Evolutionary conservation across 2,797 vertebrate genomes (phyloP), one percentile per base, ranked within the genome.

Genomic region (Phalloptychus januarius): DNA sequence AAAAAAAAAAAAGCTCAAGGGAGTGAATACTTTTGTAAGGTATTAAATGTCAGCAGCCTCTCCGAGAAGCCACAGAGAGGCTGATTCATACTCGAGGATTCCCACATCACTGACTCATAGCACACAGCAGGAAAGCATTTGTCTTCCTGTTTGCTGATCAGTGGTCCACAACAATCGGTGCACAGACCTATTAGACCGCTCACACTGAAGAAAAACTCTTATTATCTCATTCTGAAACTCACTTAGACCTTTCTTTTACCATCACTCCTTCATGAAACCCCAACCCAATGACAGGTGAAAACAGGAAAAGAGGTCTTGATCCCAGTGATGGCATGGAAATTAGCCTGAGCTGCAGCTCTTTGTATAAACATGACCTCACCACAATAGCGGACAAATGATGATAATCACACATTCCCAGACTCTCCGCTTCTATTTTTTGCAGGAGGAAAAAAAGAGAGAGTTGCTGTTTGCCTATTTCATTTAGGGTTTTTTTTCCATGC

Each of bases 301-400:
- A 95, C 91, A 92, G 94, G 94, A 94, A 95, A 91, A 83, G 73
- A 85, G 89, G 92, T 89, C 87, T 42, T 79, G 86, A 92, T 94
- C 92, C 90, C 87, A 87, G 73, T 92, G 90, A 95, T 94, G 91
- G 90, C 87, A 92, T 91, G 89, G 93, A 94, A 94, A 93, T 92
- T 89, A 92, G 91, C 85, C 85, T 78, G 81, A 78, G 86, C 90
- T 44, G 61, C 81, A 86, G 83, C 80, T 90, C 91, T 93, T 92
- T 95, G 91, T 93, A 86, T 91, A 94, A 94, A 94, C 94, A 94
- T 92, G 88, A 94, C 87, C 91, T 93, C 92, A 94, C 76, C 79
- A 79, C 82, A 87, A 86, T 84, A 79, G 61, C 77, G 84, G 86
- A 88, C 81, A 87, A 91, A 86, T 88, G 88, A 88, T 73, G 74